Evolutionary conservation across 2,113 vertebrate species (phyloP).

Genomic region (Myiopsitta monachus): DNA sequence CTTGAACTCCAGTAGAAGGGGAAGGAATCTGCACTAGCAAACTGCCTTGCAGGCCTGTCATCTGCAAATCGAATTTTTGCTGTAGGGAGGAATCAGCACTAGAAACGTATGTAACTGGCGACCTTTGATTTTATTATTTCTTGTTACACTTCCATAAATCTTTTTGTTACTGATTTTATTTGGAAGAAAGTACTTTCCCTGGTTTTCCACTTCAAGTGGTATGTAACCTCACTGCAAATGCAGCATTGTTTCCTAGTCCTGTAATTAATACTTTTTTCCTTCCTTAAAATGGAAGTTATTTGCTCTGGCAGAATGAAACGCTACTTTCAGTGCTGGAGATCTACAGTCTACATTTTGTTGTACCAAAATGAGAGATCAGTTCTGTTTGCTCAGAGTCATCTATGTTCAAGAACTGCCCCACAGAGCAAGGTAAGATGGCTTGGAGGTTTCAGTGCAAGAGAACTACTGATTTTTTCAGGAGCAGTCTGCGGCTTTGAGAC

Average conservation of each 20-base stretch:
- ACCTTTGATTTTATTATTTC: constrained; percentile 29
- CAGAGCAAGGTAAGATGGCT: neutral
- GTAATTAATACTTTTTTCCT: neutral
- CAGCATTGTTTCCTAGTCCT: neutral
- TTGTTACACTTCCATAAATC: neutral
- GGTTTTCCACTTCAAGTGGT: neutral
- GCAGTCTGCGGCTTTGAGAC: neutral
- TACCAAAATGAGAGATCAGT: neutral
- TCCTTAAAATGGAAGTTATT: neutral
- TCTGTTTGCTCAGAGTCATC: neutral
- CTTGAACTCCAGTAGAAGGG: neutral
- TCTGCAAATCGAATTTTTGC: constrained; percentile 22
- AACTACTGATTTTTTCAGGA: neutral
- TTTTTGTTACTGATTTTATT: constrained; percentile 1
- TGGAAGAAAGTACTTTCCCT: neutral
- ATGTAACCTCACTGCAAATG: neutral
- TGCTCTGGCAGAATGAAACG: neutral
- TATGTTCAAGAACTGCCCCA: neutral
- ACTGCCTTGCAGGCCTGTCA: constrained; percentile 13
- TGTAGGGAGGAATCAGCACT: constrained; percentile 10
- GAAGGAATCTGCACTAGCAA: neutral
- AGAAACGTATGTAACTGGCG: neutral
- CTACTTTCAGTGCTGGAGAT: neutral
- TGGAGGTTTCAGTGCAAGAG: neutral
- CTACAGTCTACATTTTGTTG: neutral